Conservation (phyloP, 2,888 invertebrate species). For the Drosophila buzzatii region DNA sequence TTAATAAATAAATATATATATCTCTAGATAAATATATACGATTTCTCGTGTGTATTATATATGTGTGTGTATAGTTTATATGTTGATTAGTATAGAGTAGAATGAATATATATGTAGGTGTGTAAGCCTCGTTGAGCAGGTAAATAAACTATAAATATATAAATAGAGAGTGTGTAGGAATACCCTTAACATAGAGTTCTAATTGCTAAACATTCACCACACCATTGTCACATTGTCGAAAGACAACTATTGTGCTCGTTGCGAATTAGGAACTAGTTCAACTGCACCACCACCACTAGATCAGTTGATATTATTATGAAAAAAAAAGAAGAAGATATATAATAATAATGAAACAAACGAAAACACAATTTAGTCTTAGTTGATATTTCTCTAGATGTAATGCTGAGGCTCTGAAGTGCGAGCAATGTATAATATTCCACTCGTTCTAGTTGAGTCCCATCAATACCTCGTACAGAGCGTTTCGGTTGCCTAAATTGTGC, state of each 20-base stretch:
- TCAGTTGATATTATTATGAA: not conserved
- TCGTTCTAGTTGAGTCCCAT: conserved; percentile 69
- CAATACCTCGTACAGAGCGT: conserved; percentile 54
- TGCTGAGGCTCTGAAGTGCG: conserved; percentile 62
- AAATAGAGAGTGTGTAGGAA: not conserved
- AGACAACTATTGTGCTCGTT: not conserved
- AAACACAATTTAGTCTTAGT: conserved; percentile 2
- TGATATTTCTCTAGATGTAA: conserved; percentile 57
- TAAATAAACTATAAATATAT: not conserved
- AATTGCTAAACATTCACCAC: conserved; percentile 19
- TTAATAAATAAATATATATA: not conserved
- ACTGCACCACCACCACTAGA: conserved; percentile 39
- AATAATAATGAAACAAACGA: too few relatives aligned
- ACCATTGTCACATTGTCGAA: conserved; percentile 21
- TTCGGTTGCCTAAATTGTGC: conserved; percentile 3
- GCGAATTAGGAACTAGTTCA: conserved; percentile 23
- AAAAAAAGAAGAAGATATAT: too few relatives aligned
- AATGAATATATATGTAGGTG: conserved; percentile 8
- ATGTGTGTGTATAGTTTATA: conserved; percentile 6
- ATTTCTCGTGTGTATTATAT: conserved; percentile 3
- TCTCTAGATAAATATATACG: not conserved
- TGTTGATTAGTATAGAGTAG: conserved; percentile 25
- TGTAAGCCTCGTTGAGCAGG: conserved; percentile 3
- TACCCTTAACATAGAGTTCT: conserved; percentile 15
- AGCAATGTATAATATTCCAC: conserved; percentile 68